These are phyloP conservation scores for Poeciliopsis turneri DNA, from an alignment of 2,797 vertebrate genomes.

Conservation along the genomic window DNA sequence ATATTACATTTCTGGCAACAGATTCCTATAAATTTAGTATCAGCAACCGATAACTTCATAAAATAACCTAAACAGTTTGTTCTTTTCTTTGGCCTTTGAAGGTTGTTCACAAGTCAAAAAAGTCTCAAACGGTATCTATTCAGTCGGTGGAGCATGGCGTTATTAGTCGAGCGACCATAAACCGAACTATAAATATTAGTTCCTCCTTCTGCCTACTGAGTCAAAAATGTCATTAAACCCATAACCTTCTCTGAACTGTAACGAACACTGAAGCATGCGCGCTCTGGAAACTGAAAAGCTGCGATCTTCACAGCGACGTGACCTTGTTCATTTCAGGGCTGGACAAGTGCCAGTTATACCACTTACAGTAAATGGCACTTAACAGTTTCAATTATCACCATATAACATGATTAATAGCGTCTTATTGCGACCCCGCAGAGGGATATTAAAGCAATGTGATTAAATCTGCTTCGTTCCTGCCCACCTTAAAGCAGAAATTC, in stretches of 20 bases:
- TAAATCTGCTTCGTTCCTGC: conserved; percentile 27
- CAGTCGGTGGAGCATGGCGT: neutral
- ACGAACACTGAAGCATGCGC: neutral
- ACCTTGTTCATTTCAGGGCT: conserved; percentile 49
- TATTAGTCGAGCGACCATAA: conserved; percentile 11
- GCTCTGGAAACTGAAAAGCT: neutral
- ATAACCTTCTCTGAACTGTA: conserved; percentile 15
- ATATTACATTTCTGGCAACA: too few relatives aligned
- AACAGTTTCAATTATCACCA: conserved; percentile 44
- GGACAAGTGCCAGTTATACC: conserved; percentile 47
- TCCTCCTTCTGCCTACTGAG: conserved; percentile 18
- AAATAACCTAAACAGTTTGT: neutral
- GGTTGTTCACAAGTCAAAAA: conserved; percentile 6
- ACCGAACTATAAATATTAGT: neutral
- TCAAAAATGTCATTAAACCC: conserved; percentile 27
- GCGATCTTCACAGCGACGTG: conserved; percentile 31
- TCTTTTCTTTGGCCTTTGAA: neutral
- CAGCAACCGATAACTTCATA: too few relatives aligned
- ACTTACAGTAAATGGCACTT: conserved; percentile 56
- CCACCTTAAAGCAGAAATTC: conserved; percentile 5
- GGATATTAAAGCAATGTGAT: conserved; percentile 41
- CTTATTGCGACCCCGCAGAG: conserved; percentile 14
- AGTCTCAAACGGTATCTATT: neutral
- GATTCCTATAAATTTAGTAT: too few relatives aligned
- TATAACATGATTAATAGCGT: conserved; percentile 57